A percentile compares a stretch with the other conserved stretches of the same genome.
phyloP scores from a whole-genome alignment of 2,888 invertebrate genomes.

The Cheilosia grossa region DNA sequence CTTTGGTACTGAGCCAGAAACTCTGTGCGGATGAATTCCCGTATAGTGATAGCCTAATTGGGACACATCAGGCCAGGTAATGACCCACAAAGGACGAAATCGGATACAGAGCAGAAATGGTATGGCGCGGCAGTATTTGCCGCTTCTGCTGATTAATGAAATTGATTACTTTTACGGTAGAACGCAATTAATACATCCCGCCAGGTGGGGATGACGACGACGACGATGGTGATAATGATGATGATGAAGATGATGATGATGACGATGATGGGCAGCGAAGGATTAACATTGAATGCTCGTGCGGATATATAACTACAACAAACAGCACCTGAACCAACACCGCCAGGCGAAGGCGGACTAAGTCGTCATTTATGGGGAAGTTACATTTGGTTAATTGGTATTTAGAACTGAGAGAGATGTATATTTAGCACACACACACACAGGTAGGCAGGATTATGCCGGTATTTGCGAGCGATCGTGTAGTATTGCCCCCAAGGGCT shows the following conservation, averaged over 20 bases:
- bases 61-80: constrained; percentile 57
- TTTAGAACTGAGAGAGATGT: constrained; percentile 29
- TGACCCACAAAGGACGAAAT: constrained; percentile 59
- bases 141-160: constrained; percentile 64
- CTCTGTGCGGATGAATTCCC: neutral
- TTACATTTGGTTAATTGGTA: constrained; percentile 61
- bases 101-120: constrained; percentile 28
- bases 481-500: too few species aligned
- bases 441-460: too few species aligned
- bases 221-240: neutral
- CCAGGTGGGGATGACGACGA: constrained; percentile 15
- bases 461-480: too few species aligned
- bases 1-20: constrained; percentile 34
- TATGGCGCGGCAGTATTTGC: constrained; percentile 1
- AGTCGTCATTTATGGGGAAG: constrained; percentile 54
- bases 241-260: neutral
- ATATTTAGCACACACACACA: too few species aligned
- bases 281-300: constrained; percentile 40
- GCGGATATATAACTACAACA: neutral
- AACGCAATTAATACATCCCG: constrained; percentile 48
- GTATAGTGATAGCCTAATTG: constrained; percentile 29
- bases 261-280: constrained; percentile 48
- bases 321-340: constrained; percentile 29
- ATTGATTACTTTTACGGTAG: constrained; percentile 58
- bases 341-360: constrained; percentile 22